These are phyloP conservation scores for Copidosoma floridanum DNA, from an alignment of 1,140 invertebrate genomes.

Conservation along the genomic window DNA sequence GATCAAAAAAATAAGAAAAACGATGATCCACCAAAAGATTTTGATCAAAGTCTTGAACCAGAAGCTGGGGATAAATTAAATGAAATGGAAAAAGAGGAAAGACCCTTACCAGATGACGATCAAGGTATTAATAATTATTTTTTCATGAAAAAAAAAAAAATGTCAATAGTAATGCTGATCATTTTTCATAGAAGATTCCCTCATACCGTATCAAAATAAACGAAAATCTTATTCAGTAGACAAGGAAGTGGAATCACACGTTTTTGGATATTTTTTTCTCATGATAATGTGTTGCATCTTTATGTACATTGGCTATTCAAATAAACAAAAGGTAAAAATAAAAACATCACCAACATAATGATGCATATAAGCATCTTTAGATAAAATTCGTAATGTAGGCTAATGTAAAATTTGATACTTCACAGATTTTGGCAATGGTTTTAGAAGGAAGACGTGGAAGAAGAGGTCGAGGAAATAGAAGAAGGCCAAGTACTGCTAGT, in stretches of 20 bases:
- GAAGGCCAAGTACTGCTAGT: conserved; percentile 60
- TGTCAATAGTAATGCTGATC: too few species aligned
- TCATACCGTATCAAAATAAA: too few species aligned
- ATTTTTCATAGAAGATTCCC: too few species aligned
- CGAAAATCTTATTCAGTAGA: too few species aligned
- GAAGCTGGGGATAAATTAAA: neutral
- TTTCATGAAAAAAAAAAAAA: too few species aligned
- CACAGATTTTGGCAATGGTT: conserved; percentile 60
- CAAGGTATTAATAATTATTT: too few species aligned
- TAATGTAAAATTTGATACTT: too few species aligned
- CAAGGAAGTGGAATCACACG: conserved; percentile 20
- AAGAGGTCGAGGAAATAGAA: conserved; percentile 46
- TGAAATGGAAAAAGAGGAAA: too few species aligned
- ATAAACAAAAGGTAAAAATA: conserved; percentile 71
- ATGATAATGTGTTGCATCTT: conserved; percentile 61
- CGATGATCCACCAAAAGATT: conserved; percentile 1
- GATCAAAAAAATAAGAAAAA: conserved; percentile 6
- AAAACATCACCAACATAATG: too few species aligned
- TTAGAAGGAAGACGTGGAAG: conserved; percentile 60
- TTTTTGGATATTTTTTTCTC: conserved; percentile 59
- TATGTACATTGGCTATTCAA: conserved; percentile 66
- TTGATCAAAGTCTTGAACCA: neutral
- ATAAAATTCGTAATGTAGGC: too few species aligned
- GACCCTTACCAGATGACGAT: too few species aligned
- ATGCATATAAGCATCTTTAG: too few species aligned